phyloP scores from a whole-genome alignment of 30 jellyfish, hydroid and myxozoan genomes.

The Morbakka virulenta region DNA sequence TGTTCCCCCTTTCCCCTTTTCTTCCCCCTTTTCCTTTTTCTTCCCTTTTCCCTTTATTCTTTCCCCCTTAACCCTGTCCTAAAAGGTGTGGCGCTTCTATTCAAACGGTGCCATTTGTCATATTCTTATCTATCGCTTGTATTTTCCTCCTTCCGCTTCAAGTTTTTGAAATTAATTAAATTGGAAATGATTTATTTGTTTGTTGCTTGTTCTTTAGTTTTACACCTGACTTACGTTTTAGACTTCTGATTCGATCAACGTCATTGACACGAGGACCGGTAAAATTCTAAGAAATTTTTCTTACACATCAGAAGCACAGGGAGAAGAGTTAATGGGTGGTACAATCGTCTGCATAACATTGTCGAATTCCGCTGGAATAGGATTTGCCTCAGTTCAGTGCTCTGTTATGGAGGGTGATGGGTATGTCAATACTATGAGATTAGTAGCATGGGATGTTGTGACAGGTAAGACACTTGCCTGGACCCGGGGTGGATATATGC shows the following conservation, averaged over 20 bases:
- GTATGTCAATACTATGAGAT: conserved; percentile 12
- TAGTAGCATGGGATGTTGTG: conserved; percentile 40
- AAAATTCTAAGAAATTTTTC: background rate
- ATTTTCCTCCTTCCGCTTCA: too few relatives aligned
- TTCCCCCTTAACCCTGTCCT: too few relatives aligned
- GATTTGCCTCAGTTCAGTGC: conserved; percentile 40
- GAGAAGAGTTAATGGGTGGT: background rate
- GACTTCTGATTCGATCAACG: background rate
- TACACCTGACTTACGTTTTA: too few relatives aligned
- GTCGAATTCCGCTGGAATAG: background rate
- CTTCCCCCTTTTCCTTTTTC: too few relatives aligned
- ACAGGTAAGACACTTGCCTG: conserved; percentile 29
- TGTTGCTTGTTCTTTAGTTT: background rate
- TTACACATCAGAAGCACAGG: conserved; percentile 21
- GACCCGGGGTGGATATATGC: background rate
- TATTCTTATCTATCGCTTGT: too few relatives aligned
- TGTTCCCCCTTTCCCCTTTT: too few relatives aligned
- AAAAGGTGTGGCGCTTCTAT: too few relatives aligned
- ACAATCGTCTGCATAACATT: conserved; percentile 3
- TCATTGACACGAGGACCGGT: conserved; percentile 42
- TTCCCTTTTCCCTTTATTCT: too few relatives aligned
- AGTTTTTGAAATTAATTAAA: too few relatives aligned
- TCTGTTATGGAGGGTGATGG: background rate
- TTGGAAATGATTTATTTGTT: too few relatives aligned
- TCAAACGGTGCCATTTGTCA: too few relatives aligned